Evolutionary conservation across 2,113 vertebrate species (phyloP).

Genomic region (Saimiri boliviensis): DNA sequence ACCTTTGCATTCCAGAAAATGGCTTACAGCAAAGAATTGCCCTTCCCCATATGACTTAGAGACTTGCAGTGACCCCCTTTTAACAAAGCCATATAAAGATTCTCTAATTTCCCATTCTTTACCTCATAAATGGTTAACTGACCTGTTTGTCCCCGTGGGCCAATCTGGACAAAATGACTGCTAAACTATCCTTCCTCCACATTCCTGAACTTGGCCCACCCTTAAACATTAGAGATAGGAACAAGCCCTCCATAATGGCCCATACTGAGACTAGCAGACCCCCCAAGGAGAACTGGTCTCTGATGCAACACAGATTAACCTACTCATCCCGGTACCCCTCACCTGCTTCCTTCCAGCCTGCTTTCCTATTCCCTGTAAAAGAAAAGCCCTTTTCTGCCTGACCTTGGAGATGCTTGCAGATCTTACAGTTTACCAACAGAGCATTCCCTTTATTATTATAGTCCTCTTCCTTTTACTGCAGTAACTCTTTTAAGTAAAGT

Average conservation of each 20-base stretch:
- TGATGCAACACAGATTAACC: neutral
- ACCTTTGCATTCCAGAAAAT: neutral
- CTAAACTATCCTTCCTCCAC: neutral
- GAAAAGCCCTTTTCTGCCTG: neutral
- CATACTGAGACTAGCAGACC: neutral
- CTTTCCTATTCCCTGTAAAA: neutral
- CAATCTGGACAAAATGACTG: neutral
- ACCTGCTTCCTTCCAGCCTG: neutral
- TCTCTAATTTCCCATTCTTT: neutral
- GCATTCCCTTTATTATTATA: neutral
- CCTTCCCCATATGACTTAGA: neutral
- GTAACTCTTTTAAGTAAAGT: neutral
- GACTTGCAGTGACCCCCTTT: neutral
- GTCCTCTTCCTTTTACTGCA: neutral
- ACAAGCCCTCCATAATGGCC: neutral
- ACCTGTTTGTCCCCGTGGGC: neutral
- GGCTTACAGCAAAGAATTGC: neutral
- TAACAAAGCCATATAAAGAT: neutral
- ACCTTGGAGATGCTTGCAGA: neutral
- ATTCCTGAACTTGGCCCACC: neutral
- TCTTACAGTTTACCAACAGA: neutral
- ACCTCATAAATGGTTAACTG: neutral
- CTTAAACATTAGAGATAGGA: neutral
- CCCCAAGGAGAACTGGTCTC: neutral
- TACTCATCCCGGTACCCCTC: neutral